These are phyloP conservation scores for Melinaea menophilus DNA, from an alignment of 2,888 invertebrate species.

Conservation along the genomic window DNA sequence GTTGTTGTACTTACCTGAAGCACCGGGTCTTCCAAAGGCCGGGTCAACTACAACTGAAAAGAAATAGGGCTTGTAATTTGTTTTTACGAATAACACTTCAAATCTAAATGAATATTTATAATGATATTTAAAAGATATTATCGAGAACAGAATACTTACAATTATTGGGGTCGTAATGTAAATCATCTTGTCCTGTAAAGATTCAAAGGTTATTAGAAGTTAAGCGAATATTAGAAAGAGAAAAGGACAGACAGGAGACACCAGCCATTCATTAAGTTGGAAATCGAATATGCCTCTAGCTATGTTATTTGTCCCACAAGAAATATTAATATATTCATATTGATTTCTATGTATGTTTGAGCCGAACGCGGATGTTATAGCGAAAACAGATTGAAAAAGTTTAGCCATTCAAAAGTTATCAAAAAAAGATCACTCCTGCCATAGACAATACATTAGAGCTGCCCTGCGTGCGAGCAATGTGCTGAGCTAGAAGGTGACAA, in stretches of 20 bases:
- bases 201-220: background rate
- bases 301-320: background rate
- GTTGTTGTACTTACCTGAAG: background rate
- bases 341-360: background rate
- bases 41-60: slow-evolving; percentile 20
- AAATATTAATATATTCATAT: background rate
- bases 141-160: too few species aligned
- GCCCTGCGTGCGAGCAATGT: too few species aligned
- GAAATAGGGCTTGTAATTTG: background rate
- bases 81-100: background rate
- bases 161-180: too few species aligned
- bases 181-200: too few species aligned
- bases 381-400: too few species aligned
- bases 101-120: too few species aligned
- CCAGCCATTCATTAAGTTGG: background rate
- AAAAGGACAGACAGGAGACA: background rate
- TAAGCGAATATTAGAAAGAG: background rate
- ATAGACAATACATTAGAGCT: too few species aligned
- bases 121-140: too few species aligned
- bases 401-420: too few species aligned
- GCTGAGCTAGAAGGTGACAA: too few species aligned
- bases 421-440: too few species aligned
- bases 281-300: background rate
- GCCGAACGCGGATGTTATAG: too few species aligned
- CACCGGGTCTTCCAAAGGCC: slow-evolving; percentile 26